These are phyloP conservation scores for Arnoldichthys spilopterus DNA, from an alignment of 2,797 vertebrate species.

Conservation along the genomic window DNA sequence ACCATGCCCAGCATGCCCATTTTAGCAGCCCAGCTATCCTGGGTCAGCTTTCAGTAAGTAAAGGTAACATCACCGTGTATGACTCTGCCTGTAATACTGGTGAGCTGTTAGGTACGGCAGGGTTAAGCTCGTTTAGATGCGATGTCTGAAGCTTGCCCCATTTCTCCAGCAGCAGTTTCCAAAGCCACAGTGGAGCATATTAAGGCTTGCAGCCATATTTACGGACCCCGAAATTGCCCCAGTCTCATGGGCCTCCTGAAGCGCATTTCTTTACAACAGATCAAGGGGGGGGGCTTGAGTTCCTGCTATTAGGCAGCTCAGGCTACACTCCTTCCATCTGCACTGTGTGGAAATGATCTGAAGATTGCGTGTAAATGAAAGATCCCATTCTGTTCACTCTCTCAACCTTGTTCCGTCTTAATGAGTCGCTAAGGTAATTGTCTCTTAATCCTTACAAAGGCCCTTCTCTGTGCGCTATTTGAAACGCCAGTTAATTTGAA, in stretches of 20 bases:
- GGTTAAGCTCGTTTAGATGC: constrained; percentile 2
- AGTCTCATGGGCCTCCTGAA: constrained; percentile 52
- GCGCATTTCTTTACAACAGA: constrained; percentile 51
- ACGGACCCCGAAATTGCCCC: constrained; percentile 14
- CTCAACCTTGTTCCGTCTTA: constrained; percentile 15
- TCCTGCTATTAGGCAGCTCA: constrained; percentile 25
- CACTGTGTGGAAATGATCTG: constrained; percentile 33
- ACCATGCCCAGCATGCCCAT: neutral
- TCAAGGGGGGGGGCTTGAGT: constrained; percentile 47
- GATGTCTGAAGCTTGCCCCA: constrained; percentile 42
- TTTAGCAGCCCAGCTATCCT: neutral
- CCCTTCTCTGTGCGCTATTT: constrained; percentile 21
- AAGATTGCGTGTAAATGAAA: constrained; percentile 34
- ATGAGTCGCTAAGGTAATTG: constrained; percentile 40
- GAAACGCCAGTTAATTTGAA: constrained; percentile 49
- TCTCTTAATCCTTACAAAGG: constrained; percentile 46
- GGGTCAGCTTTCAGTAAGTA: neutral
- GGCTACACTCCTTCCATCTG: constrained; percentile 25
- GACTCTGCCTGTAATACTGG: neutral
- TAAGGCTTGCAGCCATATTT: constrained; percentile 24
- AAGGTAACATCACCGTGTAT: neutral
- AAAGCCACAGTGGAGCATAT: constrained; percentile 54
- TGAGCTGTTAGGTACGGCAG: neutral
- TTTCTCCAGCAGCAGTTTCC: constrained; percentile 47
- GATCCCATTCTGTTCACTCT: constrained; percentile 17